Evolutionary conservation across 2,113 vertebrate species (phyloP).

Genomic region (Arothron firmamentum): DNA sequence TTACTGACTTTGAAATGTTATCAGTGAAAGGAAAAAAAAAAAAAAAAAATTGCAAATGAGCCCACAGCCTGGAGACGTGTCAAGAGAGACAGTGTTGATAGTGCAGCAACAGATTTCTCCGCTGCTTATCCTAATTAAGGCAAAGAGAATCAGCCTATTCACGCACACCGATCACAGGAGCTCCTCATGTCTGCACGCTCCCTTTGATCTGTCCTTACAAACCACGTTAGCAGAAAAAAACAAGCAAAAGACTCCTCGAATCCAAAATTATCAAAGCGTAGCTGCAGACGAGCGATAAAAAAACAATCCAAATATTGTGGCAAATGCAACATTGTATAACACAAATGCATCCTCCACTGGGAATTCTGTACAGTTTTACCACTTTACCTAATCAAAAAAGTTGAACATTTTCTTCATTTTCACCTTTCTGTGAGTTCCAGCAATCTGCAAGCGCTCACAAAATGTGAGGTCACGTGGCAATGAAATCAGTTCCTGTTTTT

Average conservation of each 20-base stretch:
- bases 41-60: constrained; percentile 5
- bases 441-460: too few relatives aligned
- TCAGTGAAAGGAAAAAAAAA: constrained; percentile 3
- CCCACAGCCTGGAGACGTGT: constrained; percentile 28
- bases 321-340: too few relatives aligned
- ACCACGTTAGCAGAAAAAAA: constrained; percentile 15
- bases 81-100: constrained; percentile 21
- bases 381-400: too few relatives aligned
- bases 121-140: constrained; percentile 54
- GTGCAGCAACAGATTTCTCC: constrained; percentile 41
- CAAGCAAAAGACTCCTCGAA: neutral
- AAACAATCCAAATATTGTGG: too few relatives aligned
- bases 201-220: constrained; percentile 40
- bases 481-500: too few relatives aligned
- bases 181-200: constrained; percentile 26
- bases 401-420: too few relatives aligned
- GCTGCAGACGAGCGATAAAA: too few relatives aligned
- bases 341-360: too few relatives aligned
- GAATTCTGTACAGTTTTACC: too few relatives aligned
- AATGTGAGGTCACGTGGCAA: too few relatives aligned
- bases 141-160: constrained; percentile 49
- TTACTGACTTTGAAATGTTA: constrained; percentile 38
- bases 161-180: constrained; percentile 55
- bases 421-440: too few relatives aligned
- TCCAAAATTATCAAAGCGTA: neutral